Conservation (phyloP, 2,888 invertebrate species). For the Noctua janthina region DNA sequence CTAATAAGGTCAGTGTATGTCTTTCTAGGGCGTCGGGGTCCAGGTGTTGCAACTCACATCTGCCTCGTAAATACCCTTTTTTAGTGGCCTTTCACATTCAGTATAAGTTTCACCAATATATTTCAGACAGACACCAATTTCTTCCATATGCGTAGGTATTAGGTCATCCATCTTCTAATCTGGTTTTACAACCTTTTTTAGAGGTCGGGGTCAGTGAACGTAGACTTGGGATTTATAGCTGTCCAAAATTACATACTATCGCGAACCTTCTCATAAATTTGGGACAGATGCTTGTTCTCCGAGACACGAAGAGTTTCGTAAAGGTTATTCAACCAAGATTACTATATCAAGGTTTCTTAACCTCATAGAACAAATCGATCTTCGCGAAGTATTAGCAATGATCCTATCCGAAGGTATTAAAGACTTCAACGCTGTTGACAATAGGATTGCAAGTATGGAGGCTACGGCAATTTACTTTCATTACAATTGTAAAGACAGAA, state of each 20-base stretch:
- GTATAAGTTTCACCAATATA: background rate
- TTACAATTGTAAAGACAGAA: slow-evolving; percentile 7
- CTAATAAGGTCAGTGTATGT: background rate
- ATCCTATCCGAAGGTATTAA: background rate
- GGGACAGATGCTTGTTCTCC: background rate
- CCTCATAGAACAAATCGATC: slow-evolving; percentile 5
- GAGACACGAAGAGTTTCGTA: background rate
- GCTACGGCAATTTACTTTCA: slow-evolving; percentile 21
- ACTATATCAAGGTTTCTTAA: background rate
- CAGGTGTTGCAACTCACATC: background rate
- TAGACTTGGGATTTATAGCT: background rate
- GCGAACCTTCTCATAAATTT: slow-evolving; percentile 7
- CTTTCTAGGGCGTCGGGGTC: background rate
- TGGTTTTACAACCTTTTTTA: slow-evolving; percentile 2
- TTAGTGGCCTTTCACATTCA: background rate
- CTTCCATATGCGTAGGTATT: background rate
- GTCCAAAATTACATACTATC: background rate
- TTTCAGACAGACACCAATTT: background rate
- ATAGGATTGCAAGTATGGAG: background rate
- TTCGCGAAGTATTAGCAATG: slow-evolving; percentile 3
- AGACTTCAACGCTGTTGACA: background rate
- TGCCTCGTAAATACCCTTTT: background rate
- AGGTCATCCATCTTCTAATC: background rate
- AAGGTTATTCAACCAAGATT: slow-evolving; percentile 4
- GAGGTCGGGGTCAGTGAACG: background rate